Evolutionary conservation across 2,888 invertebrate genomes (phyloP), one percentile per base, ranked within the genome.

Genomic region (Dioctria rufipes): DNA sequence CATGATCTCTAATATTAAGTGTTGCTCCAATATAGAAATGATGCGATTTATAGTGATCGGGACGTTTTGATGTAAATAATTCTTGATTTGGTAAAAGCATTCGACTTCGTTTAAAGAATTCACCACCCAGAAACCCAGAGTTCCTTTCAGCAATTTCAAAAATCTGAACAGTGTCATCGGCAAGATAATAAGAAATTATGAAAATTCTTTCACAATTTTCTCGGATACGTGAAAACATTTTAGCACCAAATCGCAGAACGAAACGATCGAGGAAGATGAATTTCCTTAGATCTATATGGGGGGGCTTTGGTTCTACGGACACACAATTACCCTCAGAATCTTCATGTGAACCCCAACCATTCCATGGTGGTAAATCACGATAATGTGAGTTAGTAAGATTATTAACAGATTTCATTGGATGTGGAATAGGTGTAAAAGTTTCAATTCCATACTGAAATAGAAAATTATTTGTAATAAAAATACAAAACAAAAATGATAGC

Each of bases 261-360:
- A 86, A 94, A 92, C 93, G 93, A 88, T 96, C 97, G 84, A 94
- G 93, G 86, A 93, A 91, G 80, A 96, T 90, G 86, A 96, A 95
- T 87, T 96, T 96, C 80, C 94, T 92, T 84, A 96, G 94, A 87
- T 96, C 95, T 6, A 91, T 90, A 84, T 93, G 92, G 0, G 95
- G 95, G 2, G 95, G 90, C 86, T 94, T 95, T 0, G 95, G 95
- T 84, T 95, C 92, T 0, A 97, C 93, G 0, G 93, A 93, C 71
- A 93, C 92, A 86, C 97, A 97, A 86, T 96, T 97, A 84, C 94
- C 94, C 6, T 96, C 94, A 0, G 97, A 97, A 87, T 98, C 97
- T 82, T 96, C 96, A 86, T 95, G 95, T 0, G 94, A 93, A 0
- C 98, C 98, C 89, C 93, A 96, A 3, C 97, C 97, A 86, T 97